phyloP scores from a whole-genome alignment of 2,888 invertebrate species.

The Tetragnatha montana region DNA sequence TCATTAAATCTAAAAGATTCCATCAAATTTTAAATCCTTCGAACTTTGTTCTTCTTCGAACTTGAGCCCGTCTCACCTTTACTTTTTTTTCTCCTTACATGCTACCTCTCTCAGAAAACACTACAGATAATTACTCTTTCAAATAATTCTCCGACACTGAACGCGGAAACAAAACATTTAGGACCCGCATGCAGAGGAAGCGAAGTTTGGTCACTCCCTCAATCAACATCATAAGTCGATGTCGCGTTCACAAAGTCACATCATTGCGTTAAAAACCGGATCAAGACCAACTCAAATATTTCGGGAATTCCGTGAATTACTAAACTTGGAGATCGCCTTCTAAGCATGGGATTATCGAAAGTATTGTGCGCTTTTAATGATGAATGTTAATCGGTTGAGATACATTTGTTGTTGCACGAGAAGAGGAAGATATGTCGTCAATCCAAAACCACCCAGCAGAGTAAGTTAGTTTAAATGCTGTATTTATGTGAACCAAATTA shows the following conservation, averaged over 20 bases:
- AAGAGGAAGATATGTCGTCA: constrained; percentile 46
- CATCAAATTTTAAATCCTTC: no score
- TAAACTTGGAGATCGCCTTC: not conserved
- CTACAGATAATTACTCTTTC: not conserved
- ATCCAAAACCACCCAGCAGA: constrained; percentile 46
- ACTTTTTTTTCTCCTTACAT: not conserved
- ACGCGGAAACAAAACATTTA: constrained; percentile 34
- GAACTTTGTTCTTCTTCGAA: no score
- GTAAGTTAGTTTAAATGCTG: constrained; percentile 21
- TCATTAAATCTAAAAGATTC: no score
- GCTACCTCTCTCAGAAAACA: not conserved
- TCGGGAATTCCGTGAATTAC: no score
- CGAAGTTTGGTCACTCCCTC: not conserved
- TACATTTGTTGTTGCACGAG: constrained; percentile 21
- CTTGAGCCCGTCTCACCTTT: not conserved
- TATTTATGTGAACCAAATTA: no score
- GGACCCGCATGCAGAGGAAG: constrained; percentile 20
- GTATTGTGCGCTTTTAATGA: not conserved
- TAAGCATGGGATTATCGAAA: not conserved
- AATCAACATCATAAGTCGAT: no score
- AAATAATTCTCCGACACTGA: not conserved
- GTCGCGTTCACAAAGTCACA: no score
- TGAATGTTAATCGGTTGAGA: not conserved
- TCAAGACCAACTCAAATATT: no score
- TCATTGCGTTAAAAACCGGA: no score